Evolutionary conservation across 2,113 vertebrate species (phyloP).

Genomic region (Oriolus oriolus): DNA sequence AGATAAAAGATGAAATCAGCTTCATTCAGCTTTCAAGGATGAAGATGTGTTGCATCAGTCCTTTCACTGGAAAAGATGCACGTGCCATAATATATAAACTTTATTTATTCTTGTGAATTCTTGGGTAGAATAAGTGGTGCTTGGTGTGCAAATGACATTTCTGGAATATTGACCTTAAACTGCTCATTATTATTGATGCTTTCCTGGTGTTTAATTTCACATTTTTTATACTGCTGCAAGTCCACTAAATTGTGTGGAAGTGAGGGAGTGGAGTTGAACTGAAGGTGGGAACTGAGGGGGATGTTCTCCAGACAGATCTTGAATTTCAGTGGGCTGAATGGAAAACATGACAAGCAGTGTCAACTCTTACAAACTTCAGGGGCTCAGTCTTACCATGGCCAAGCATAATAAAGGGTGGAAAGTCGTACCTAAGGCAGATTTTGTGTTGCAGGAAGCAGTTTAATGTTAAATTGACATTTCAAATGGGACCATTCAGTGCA

Average conservation of each 20-base stretch:
- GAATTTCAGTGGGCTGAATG: not conserved
- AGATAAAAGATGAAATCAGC: not conserved
- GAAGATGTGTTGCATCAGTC: not conserved
- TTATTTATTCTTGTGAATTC: not conserved
- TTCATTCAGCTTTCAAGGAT: rapidly evolving
- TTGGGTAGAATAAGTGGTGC: not conserved
- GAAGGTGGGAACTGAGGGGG: not conserved
- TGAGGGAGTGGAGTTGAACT: not conserved
- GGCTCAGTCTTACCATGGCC: not conserved
- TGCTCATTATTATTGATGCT: not conserved
- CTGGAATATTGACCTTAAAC: not conserved
- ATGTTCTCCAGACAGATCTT: not conserved
- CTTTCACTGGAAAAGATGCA: not conserved
- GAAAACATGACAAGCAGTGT: not conserved
- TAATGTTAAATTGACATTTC: not conserved
- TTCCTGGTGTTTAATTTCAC: not conserved
- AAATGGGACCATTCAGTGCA: too few species aligned
- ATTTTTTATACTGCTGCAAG: not conserved
- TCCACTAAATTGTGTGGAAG: not conserved
- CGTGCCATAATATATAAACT: rapidly evolving
- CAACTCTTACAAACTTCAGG: not conserved
- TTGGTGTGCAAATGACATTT: not conserved
- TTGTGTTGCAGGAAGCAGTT: not conserved
- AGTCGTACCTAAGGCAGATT: rapidly evolving
- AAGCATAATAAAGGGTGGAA: not conserved